phyloP scores from a whole-genome alignment of 2,888 invertebrate genomes.

The Acanthopleura granulata region DNA sequence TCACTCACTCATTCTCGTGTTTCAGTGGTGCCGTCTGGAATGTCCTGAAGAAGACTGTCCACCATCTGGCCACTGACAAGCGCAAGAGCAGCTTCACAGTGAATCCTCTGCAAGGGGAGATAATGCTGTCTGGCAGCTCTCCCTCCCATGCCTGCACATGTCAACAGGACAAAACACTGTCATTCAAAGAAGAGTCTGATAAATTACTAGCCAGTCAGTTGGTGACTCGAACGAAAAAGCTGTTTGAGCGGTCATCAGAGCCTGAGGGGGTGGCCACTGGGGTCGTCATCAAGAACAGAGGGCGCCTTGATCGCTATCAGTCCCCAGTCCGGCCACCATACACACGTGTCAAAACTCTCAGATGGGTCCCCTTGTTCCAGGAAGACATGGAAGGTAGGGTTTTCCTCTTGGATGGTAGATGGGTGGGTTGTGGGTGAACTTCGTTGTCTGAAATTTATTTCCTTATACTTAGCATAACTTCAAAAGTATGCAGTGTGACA shows the following conservation, averaged over 20 bases:
- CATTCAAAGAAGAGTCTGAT: neutral
- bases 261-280: neutral
- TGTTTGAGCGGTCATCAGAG: neutral
- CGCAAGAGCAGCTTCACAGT: neutral
- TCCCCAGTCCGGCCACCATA: neutral
- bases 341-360: neutral
- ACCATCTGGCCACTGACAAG: constrained; percentile 4
- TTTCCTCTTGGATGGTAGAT: too few species aligned
- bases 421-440: too few species aligned
- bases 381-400: neutral
- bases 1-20: neutral
- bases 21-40: neutral
- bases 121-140: neutral
- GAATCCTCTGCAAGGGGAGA: neutral
- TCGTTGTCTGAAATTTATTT: too few species aligned
- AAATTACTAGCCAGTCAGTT: neutral
- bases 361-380: constrained; percentile 16
- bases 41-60: neutral
- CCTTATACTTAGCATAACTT: too few species aligned
- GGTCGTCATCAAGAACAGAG: constrained; percentile 5
- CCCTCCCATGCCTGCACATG: neutral
- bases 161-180: too few species aligned
- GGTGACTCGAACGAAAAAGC: neutral
- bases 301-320: neutral
- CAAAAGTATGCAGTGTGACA: too few species aligned